Evolutionary conservation across 92 coral and sea anemone species (phyloP), one percentile per base, ranked within the genome.

Genomic region (Porites divaricata): DNA sequence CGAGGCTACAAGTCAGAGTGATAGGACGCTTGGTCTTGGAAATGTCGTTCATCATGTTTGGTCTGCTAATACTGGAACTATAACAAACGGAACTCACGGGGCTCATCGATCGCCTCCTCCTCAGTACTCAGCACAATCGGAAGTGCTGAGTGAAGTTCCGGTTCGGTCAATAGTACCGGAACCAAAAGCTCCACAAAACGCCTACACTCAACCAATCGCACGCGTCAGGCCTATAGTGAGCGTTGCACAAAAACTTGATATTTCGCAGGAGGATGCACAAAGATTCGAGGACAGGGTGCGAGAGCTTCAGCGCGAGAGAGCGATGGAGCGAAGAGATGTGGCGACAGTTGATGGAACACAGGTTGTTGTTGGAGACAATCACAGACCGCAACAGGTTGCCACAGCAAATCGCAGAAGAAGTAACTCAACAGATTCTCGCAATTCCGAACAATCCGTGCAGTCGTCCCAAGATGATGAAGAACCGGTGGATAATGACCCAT

Each of bases 1-100:
- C 78, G 98, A 94, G 80, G 98, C 95, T 16, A 87, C 95, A 22
- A 91, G 88, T 21, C 94, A 93, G 53, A 19, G 88, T 15, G 69
- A 88, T 14, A 84, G 89, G 6, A 58, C 70, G 56, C 78, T 83
- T 51, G 91, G 91, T 25, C 35, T 85, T 13, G 90, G 84, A 20
- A 88, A 80, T 35, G 77, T 80, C 54, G 89, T 81, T 56, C 92
- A 80, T 23, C 98, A 90, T 67, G 73, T 94, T 49, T 87, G 83
- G 25, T 87, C 85, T 45, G 69, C 90, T 45, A 57, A 90, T 17
- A 81, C 79, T 67, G 72, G 67, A 26, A 56, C 86, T 26, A 22
- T 88, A 57, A 80, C 75, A 26, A 72, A 88, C 19, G 89, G 88
- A 26, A 52, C 86, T 85, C 82, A 75, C 23, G 86, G 85, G 70